phyloP scores from a whole-genome alignment of 2,888 invertebrate genomes.

The Capitulum mitella region DNA sequence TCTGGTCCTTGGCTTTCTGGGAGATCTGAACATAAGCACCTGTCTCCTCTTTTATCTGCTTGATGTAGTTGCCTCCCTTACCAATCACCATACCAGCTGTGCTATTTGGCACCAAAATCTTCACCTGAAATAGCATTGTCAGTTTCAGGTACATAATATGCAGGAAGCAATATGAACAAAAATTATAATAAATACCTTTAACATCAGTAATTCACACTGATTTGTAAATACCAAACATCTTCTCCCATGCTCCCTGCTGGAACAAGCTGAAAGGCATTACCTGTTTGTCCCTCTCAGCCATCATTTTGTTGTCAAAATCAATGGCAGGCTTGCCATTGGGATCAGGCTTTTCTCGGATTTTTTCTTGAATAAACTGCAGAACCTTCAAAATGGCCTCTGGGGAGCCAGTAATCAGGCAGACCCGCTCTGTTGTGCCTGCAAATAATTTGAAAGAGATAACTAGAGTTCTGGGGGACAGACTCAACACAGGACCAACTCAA shows the following conservation, averaged over 20 bases:
- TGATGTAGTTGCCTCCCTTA: conserved; percentile 91
- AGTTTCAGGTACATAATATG: too few species aligned
- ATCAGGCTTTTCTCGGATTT: conserved; percentile 90
- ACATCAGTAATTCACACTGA: too few species aligned
- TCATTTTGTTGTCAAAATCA: conserved; percentile 71
- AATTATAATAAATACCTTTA: too few species aligned
- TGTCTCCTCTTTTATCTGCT: conserved; percentile 88
- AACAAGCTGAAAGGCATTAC: too few species aligned
- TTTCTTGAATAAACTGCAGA: conserved; percentile 88
- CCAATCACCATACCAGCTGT: conserved; percentile 98
- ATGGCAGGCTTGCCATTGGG: conserved; percentile 70
- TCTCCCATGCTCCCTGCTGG: too few species aligned
- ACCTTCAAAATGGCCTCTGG: conserved; percentile 85
- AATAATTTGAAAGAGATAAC: too few species aligned
- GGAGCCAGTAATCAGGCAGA: conserved; percentile 85
- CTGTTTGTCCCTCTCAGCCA: conserved; percentile 79
- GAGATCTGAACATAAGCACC: conserved; percentile 94
- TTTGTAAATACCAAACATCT: too few species aligned
- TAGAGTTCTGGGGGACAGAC: too few species aligned
- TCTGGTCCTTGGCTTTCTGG: conserved; percentile 83
- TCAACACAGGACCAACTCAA: too few species aligned
- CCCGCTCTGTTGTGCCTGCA: conserved; percentile 83
- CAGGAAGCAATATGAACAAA: too few species aligned
- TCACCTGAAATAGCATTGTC: conserved; percentile 56
- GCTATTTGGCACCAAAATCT: conserved; percentile 91